Conservation (phyloP, 2,113 vertebrate species). For the Myotis davidii region DNA sequence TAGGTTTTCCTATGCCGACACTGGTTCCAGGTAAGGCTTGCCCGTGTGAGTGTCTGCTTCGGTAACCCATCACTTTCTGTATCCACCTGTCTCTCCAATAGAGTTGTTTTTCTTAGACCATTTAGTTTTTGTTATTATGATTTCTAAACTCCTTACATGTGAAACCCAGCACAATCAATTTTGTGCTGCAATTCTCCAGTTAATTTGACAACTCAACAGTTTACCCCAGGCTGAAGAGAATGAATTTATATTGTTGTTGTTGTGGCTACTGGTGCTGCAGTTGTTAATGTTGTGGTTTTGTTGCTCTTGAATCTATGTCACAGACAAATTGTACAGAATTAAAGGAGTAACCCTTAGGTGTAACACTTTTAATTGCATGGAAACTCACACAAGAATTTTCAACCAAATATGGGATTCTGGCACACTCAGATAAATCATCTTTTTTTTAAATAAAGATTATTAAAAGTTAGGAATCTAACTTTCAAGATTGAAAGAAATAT, state of each 20-base stretch:
- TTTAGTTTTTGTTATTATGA: not conserved
- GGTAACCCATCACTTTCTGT: not conserved
- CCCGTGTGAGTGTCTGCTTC: not conserved
- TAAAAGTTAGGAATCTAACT: not conserved
- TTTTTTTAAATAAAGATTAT: not conserved
- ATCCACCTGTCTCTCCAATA: not conserved
- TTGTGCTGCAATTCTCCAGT: not conserved
- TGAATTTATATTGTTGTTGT: not conserved
- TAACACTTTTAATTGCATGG: not conserved
- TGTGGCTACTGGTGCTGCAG: not conserved
- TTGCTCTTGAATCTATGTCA: not conserved
- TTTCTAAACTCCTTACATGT: not conserved
- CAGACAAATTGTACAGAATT: not conserved
- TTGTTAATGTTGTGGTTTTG: not conserved
- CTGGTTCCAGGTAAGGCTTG: not conserved
- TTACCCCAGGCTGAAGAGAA: not conserved
- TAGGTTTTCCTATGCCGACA: not conserved
- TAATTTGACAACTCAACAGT: not conserved
- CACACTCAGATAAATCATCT: not conserved
- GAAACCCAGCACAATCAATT: not conserved
- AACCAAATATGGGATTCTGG: not conserved
- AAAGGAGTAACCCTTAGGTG: not conserved
- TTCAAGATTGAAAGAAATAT: not conserved
- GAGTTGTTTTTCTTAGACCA: not conserved
- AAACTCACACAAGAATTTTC: not conserved